Base-by-base conservation (phyloP, 2,888 invertebrate species). In the Drosophila hamatofila region DNA sequence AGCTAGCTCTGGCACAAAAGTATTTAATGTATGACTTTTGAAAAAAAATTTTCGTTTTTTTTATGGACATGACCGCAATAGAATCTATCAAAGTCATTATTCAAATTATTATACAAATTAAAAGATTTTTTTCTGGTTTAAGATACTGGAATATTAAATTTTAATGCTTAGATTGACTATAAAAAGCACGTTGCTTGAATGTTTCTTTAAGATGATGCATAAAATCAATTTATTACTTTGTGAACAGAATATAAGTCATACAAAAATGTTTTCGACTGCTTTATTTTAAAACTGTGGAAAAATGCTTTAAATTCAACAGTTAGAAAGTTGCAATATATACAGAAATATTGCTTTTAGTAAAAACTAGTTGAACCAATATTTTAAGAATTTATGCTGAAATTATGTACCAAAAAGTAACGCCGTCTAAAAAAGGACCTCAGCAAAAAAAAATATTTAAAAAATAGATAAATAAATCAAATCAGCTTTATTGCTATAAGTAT, bases 181-280 rank as follows among this genome's bases (percentile, higher is more conserved):
- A 18, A 41, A 41, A 39, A 4, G 7, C 41, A 18, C 14, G 14
- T n/a, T n/a, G n/a, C n/a, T n/a, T n/a, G n/a, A n/a, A 46, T 46
- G 46, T 46, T 9, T 16, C 16, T n/a, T 30, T 6, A 30, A 6
- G 14, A 35, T 16, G 35, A 35, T 35, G 16, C 35, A 6, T 2
- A 14, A 16, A 35, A 2, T 2, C 2, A 35, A 35, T 35, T 16
- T 35, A 7, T 37, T 12, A 27, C n/a, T 27, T 56, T 42, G 55
- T 56, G 21, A 42, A 30, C 55, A 56, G 71, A 76, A 72, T 42
- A 79, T 67, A 42, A 78, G 3, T 27, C 8, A 11, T 21, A 30
- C 18, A 9, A 14, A 41, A 30, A 55, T 73, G 16, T 25, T 78
- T 88, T 90, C 81, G 86, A 91, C 88, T 90, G 88, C 88, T 91